Base-by-base conservation (phyloP, 92 coral and sea anemone species). In the Paragorgia papillata region DNA sequence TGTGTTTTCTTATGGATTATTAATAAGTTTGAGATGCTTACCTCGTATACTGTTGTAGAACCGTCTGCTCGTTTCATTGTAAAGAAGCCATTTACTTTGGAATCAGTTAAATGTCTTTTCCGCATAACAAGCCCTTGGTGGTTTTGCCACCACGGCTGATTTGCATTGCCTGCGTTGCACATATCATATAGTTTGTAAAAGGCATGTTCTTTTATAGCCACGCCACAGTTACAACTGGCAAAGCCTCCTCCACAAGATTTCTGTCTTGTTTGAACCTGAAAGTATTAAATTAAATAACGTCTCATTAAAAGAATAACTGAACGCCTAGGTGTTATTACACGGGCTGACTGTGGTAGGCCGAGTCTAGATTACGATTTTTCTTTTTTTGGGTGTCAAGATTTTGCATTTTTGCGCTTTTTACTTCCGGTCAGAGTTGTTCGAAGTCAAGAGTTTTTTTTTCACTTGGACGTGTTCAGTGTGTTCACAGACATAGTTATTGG, bases 31-130 rank as follows among this genome's bases (percentile, higher is more conserved):
- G n/a, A n/a, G n/a, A n/a, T n/a, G 68, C 84, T 70, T 58, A 80
- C 84, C 24, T 71, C 76, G 56, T 80, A 69, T n/a, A 67, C 24
- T 4, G 76, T 32, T 34, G 57, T 24, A 57, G 62, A 30, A 10
- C 85, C 85, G 19, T 73, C 57, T 6, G 66, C 26, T n/a, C 8
- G 49, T 34, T 73, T 28, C 32, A 19, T 27, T 69, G 69, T 62
- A 62, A 9, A 62, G 21, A 62, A 62, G 1, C 69, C 69, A 27
- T 62, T 62, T 30, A 34, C 7, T 34, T 62, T 14, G 26, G 43
- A 62, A 9, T 62, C 44, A 14, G 15, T 26, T 21, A 62, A 34
- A 21, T 34, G 40, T 27, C 69, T 62, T 30, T 34, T 62, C 1
- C 69, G 40, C 7, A 62, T 21, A 30, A 62, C 22, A 26, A 20